Evolutionary conservation across 2,888 invertebrate species (phyloP), one percentile per base, ranked within the genome.

Genomic region (Lingula anatina): DNA sequence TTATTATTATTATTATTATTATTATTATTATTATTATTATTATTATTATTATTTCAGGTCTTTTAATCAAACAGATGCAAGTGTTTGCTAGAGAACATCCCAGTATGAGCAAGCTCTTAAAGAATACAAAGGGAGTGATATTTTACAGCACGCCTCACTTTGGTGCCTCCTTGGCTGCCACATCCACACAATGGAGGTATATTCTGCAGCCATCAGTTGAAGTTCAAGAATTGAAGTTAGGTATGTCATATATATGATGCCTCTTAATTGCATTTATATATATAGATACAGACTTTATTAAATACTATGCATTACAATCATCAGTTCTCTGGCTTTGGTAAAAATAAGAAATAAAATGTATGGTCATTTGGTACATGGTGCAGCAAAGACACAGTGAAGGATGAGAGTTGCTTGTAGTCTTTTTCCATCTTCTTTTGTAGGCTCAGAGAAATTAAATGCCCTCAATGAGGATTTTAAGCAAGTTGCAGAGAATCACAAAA

Each of bases 101-200:
- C 2, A 68, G 74, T 40, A 73, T 80, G 0, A 79, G 80, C 56
- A 81, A 82, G 60, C 68, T 93, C 21, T 83, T 85, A 40, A 75
- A 82, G 49, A 87, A 87, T 60, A 90, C 92, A 0, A 85, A 84
- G 71, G 90, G 88, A 9, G 83, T 93, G 39, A 79, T 94, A 40
- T 94, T 95, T 77, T 88, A 88, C 65, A 90, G 92, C 63, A 91
- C 90, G 1, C 95, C 94, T 2, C 94, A 95, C 75, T 82, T 81
- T 54, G 95, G 95, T 1, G 89, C 91, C 46, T 82, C 85, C 5
- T 78, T 91, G 46, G 91, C 70, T 4, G 60, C 59, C 28, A 53
- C 54, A 2, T 87, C 86, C 44, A 85, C 86, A 56, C 84, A 88
- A 9, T 9, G 31, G 9, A 85, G 87, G 57, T 83, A 88, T 65